A percentile compares a stretch with the other conserved stretches of the same genome.
Conservation (phyloP, 30 jellyfish, hydroid and myxozoan species). For the Cassiopea andromeda region DNA sequence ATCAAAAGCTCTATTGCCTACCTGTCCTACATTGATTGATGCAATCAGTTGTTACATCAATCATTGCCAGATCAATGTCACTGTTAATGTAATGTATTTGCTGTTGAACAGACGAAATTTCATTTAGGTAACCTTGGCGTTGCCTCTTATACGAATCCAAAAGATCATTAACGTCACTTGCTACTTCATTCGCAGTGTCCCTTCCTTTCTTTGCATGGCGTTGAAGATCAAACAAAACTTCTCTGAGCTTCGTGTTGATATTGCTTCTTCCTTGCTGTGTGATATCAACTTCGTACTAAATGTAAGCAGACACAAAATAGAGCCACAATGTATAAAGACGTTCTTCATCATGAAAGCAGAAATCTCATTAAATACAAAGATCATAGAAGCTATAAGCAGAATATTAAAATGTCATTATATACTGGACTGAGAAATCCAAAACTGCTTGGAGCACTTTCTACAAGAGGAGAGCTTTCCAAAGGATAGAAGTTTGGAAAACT, state of each 20-base stretch:
- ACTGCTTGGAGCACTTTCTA: too few relatives aligned
- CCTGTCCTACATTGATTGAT: constrained; percentile 56
- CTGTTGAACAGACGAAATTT: constrained; percentile 20
- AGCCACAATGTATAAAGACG: too few relatives aligned
- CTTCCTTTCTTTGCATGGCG: constrained; percentile 37
- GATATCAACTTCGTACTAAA: background rate
- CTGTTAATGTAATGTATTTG: constrained; percentile 9
- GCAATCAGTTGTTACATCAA: constrained; percentile 45
- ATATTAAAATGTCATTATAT: too few relatives aligned
- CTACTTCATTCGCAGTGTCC: background rate
- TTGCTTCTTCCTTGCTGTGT: constrained; percentile 31
- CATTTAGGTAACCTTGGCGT: background rate
- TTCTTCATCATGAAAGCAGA: too few relatives aligned
- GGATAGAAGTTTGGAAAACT: too few relatives aligned
- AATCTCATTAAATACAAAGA: too few relatives aligned
- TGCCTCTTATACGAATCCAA: background rate
- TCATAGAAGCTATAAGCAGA: too few relatives aligned
- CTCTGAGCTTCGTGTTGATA: constrained; percentile 17
- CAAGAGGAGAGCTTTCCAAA: too few relatives aligned
- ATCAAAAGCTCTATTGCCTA: background rate
- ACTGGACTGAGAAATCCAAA: too few relatives aligned
- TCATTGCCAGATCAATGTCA: constrained; percentile 12
- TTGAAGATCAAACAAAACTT: background rate
- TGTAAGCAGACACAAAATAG: background rate
- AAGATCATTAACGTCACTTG: background rate